Evolutionary conservation across 1,140 invertebrate genomes (phyloP), one percentile per base, ranked within the genome.

Genomic region (Kradibia gibbosae): DNA sequence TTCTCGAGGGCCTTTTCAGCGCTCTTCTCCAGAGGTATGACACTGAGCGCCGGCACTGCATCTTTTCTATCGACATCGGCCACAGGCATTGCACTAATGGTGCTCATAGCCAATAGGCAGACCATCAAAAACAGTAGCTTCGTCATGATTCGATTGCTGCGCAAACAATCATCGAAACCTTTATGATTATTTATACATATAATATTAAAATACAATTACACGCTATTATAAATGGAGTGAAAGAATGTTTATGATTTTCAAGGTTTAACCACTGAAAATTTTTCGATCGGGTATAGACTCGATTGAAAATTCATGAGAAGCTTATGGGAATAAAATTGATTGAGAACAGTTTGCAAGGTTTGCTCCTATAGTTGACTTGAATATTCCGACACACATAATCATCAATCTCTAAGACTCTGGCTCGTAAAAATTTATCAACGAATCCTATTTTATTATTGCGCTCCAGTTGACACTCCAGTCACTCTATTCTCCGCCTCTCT

Each of bases 61-160:
- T 77, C 67, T 62, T 83, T 74, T 13, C 78, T 82, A 8, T 85
- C 84, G 31, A 57, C 60, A 28, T 89, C 87, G 10, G 86, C 86
- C 13, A 91, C 86, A 25, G 90, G 90, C 89, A 89, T 90, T 1
- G 84, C 81, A 10, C 75, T 15, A 4, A 86, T 83, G 57, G 79
- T 82, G 55, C 86, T 84, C 22, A 88, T 81, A 67, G 86, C 85
- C 71, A 90, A n/a, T 5, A 88, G 80, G 84, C 87, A 88, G 28
- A 91, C 53, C 83, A 86, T 83, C 81, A 82, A 78, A 76, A 90
- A 74, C n/a, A 86, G 36, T 78, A 87, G 53, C 84, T 90, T 89
- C 81, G 84, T 83, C 86, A 88, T 90, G 75, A 80, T 88, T 84
- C 13, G 11, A 25, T 67, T 28, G 65, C 73, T 71, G 78, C 22